Evolutionary conservation across 92 coral and sea anemone genomes (phyloP).

Genomic region (Nematostella vectensis): DNA sequence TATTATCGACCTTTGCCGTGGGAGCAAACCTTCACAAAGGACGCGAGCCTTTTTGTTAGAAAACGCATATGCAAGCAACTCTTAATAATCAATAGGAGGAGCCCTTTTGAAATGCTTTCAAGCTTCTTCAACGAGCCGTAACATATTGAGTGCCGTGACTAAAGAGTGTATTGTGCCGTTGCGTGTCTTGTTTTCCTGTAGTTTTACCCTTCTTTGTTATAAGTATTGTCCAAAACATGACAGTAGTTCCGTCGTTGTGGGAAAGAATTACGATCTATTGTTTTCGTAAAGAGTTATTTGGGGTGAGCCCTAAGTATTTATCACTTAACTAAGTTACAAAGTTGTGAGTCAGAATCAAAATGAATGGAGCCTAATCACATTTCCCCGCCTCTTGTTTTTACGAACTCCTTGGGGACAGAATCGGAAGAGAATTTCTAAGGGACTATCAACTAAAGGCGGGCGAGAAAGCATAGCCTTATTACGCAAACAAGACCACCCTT

Average conservation of each 20-base stretch:
- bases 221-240: neutral
- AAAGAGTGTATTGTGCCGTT: too few species aligned
- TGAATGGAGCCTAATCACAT: conserved; percentile 1
- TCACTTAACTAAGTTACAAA: neutral
- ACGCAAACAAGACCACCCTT: too few species aligned
- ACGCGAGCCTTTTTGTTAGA: too few species aligned
- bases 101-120: too few species aligned
- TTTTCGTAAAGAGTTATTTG: neutral
- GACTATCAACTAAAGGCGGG: neutral
- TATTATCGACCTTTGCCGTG: neutral
- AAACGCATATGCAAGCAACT: neutral
- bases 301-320: neutral
- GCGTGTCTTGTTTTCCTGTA: conserved; percentile 1
- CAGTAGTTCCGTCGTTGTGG: neutral
- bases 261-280: conserved; percentile 4
- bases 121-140: too few species aligned
- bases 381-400: neutral
- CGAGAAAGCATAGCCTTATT: too few species aligned
- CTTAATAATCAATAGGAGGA: neutral
- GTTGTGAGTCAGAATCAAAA: neutral
- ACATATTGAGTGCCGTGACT: too few species aligned
- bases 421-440: neutral
- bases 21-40: neutral
- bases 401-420: neutral
- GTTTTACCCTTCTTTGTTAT: neutral